Evolutionary conservation across 2,888 invertebrate genomes (phyloP), one percentile per base, ranked within the genome.

Genomic region (Anoncus sp.): DNA sequence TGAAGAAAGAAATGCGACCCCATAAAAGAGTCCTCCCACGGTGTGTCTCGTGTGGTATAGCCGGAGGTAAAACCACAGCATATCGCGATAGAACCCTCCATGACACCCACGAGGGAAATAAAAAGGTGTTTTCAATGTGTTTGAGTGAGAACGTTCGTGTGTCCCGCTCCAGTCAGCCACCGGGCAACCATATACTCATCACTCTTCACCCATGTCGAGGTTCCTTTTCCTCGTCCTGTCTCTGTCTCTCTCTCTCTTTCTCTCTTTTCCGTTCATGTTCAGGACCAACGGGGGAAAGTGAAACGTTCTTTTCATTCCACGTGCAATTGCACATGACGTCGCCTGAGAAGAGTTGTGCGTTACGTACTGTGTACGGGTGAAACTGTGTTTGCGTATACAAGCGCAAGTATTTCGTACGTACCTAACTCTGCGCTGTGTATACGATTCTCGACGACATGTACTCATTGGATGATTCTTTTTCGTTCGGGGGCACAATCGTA

Each of bases 281-380:
- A 35, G 63, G 71, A 57, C 66, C 72, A 73, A 53, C 45, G 60
- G 67, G 60, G 66, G 82, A 85, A 85, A 85, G 86, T 79, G 82
- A 84, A 86, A 85, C 49, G 47, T 71, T 62, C 57, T 55, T 74
- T 75, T 43, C 75, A 77, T 85, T 82, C 71, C 79, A 82, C 65
- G 67, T 67, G 74, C 67, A 80, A 84, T 82, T 79, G 75, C 75
- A 67, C 40, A 53, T 51, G 76, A 55, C 35, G 57, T 59, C 22
- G 35, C 20, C 14, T 18, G 18, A 60, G n/a, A 60, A 62, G 49
- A 20, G 14, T 40, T 27, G 35, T 24, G 22, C 40, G 40, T 22
- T 51, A 38, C 38, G 51, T 16, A 53, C 40, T 27, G 40, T 12
- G 16, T 16, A 38, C 14, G 35, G 35, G 49, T 9, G n/a, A 2